Evolutionary conservation across 2,888 invertebrate genomes (phyloP).

Genomic region (Uropetala carovei): DNA sequence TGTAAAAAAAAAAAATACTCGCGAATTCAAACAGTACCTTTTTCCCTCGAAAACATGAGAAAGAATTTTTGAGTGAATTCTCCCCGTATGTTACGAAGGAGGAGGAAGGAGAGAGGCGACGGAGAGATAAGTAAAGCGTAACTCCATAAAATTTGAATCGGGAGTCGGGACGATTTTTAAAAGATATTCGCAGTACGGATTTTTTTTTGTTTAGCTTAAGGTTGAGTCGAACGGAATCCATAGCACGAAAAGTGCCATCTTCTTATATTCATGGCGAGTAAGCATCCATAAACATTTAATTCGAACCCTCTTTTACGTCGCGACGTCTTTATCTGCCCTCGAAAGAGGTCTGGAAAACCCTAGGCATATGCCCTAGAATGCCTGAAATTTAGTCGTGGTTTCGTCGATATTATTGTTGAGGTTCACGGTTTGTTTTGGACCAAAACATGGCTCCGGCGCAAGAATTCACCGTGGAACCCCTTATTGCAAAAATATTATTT

Average conservation of each 20-base stretch:
- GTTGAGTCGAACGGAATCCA: not conserved
- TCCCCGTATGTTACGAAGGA: not conserved
- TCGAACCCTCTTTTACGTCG: not conserved
- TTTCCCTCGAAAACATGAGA: not conserved
- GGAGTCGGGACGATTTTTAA: conserved; percentile 6
- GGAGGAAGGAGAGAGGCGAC: not conserved
- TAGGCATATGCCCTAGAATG: too few species aligned
- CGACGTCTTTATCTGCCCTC: not conserved
- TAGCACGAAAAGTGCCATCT: not conserved
- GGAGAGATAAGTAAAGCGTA: conserved; percentile 42
- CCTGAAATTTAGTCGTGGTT: too few species aligned
- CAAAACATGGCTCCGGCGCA: too few species aligned
- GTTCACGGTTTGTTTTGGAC: too few species aligned
- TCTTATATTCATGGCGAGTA: conserved; percentile 16
- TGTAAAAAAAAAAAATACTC: conserved; percentile 10
- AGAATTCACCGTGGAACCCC: too few species aligned
- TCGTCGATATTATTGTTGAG: too few species aligned
- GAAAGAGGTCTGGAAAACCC: not conserved
- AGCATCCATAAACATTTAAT: conserved; percentile 37
- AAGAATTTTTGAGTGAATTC: not conserved
- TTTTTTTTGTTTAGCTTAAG: not conserved
- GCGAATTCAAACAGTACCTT: not conserved
- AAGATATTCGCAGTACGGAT: not conserved
- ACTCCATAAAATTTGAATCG: conserved; percentile 56
- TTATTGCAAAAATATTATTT: too few species aligned